These are phyloP conservation scores for Thymelicus sylvestris DNA, from an alignment of 2,888 invertebrate genomes.

Conservation along the genomic window DNA sequence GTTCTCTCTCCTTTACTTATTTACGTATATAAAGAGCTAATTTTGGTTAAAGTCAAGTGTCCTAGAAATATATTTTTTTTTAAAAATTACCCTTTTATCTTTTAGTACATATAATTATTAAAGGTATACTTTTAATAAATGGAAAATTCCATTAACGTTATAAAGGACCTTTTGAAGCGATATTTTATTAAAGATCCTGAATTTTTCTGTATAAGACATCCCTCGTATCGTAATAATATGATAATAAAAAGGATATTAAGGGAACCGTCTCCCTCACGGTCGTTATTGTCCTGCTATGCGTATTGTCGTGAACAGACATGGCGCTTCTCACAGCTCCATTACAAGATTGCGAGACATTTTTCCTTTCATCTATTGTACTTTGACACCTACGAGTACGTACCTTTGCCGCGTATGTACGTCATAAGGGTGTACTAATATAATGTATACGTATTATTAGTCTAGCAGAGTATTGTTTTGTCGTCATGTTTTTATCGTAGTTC, in stretches of 20 bases:
- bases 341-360: too few species aligned
- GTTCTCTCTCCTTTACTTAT: too few species aligned
- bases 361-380: not conserved
- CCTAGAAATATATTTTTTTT: too few species aligned
- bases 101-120: not conserved
- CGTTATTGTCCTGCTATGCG: slow-evolving; percentile 1
- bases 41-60: too few species aligned
- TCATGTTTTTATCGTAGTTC: too few species aligned
- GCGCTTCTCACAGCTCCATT: too few species aligned
- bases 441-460: too few species aligned
- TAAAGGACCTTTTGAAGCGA: not conserved
- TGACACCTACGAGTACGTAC: not conserved
- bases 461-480: too few species aligned
- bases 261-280: not conserved
- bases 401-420: too few species aligned
- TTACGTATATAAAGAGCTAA: too few species aligned
- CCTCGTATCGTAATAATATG: slow-evolving; percentile 2
- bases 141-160: not conserved
- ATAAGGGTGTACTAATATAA: too few species aligned
- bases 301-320: not conserved
- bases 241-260: slow-evolving; percentile 7
- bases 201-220: not conserved
- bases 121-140: not conserved
- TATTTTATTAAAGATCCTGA: not conserved
- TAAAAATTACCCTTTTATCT: too few species aligned